Conservation (phyloP, 2,888 invertebrate species). For the Phoenoteleia sp. region DNA sequence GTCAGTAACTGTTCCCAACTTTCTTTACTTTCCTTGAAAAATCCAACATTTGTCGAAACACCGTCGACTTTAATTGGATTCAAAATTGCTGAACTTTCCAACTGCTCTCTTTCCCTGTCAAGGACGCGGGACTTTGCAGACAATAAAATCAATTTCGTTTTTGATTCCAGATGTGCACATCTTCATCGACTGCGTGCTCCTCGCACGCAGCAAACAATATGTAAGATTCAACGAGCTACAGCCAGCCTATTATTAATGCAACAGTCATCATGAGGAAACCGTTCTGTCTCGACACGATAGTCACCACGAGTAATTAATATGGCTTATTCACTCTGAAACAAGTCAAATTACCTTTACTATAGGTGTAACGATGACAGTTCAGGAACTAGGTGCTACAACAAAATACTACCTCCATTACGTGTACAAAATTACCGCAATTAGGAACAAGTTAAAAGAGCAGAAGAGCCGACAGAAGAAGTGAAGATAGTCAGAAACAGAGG, state of each 20-base stretch:
- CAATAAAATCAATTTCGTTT: neutral
- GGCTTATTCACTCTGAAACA: conserved; percentile 17
- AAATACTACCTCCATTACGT: conserved; percentile 84
- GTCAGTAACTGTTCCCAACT: too few relatives aligned
- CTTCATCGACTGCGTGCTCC: conserved; percentile 77
- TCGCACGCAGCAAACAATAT: conserved; percentile 75
- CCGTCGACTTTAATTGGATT: neutral
- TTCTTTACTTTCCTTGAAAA: neutral
- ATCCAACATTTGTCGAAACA: neutral
- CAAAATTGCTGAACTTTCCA: neutral
- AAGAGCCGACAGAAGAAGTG: conserved; percentile 3
- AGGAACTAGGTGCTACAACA: conserved; percentile 81
- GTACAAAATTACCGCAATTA: conserved; percentile 81
- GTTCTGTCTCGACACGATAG: conserved; percentile 32
- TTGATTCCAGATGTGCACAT: conserved; percentile 82
- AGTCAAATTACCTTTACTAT: conserved; percentile 55
- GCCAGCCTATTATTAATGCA: conserved; percentile 71
- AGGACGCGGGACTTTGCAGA: neutral
- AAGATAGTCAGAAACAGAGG: conserved; percentile 19
- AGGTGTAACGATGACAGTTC: conserved; percentile 78
- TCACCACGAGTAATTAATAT: conserved; percentile 51
- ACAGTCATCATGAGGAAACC: conserved; percentile 63
- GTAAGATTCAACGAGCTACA: conserved; percentile 75
- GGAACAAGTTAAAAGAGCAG: conserved; percentile 63
- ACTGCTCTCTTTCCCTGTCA: neutral